Base-by-base conservation (phyloP, 1,140 invertebrate species). In the Drosophila nannoptera region DNA sequence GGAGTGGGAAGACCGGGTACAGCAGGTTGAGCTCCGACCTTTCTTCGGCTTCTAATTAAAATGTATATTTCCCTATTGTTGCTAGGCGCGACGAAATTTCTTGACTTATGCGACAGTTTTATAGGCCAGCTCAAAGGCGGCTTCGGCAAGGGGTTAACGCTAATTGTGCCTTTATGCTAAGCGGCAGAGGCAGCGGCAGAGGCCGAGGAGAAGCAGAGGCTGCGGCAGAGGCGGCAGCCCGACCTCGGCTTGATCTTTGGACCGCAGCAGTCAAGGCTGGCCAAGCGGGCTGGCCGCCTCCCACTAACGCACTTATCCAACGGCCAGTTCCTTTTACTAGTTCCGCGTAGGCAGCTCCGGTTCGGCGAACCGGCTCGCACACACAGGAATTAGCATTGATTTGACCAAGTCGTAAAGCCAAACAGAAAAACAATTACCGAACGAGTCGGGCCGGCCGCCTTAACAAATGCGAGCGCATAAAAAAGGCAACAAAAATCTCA, bases 61-160 rank as follows among this genome's bases (percentile, higher is more conserved):
- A 83, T 73, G 58, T 71, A 71, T 71, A 74, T 16, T 42, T 58
- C 40, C 49, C 32, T 22, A 71, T 71, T 67, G 64, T 71, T 55
- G 32, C 43, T 8, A 14, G 56, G 64, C 49, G 64, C 68, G 69
- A 74, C 60, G 75, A 69, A 70, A 62, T 78, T 67, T 66, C 42
- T 84, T 84, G 72, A 84, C 77, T 81, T 84, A 84, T 84, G 81
- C 81, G 81, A 84, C 81, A 86, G 77, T 84, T 84, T 84, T 84
- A 83, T 83, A 66, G 75, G 73, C 48, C 52, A 46, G 59, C 55
- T 67, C 49, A 60, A 71, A 67, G 75, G 69, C 75, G 73, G 73
- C 64, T 75, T 42, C 49, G 46, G 61, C 66, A 84, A 84, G 66
- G 80, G 80, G 80, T 84, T 84, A 84, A 84, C 70, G 80, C 74